Base-by-base conservation (phyloP, 2,888 invertebrate genomes). In the Pandemis cinnamomeana region DNA sequence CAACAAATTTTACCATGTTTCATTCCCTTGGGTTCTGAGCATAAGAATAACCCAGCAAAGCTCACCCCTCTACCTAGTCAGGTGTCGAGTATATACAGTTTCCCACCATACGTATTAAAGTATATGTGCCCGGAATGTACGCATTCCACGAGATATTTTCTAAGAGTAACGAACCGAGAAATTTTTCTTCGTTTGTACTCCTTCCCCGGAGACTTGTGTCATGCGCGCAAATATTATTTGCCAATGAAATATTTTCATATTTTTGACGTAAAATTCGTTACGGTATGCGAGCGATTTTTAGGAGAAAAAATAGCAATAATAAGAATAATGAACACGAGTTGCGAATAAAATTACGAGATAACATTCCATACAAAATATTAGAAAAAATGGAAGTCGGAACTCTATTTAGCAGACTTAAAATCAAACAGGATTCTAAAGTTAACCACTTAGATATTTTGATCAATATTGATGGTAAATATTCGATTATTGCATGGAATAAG, bases 141-240 rank as follows among this genome's bases (percentile, higher is more conserved):
- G 74, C 74, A 72, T 71, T 46, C 60, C 71, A 64, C 20, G 48
- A 46, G 69, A 71, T 71, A 75, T 76, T 76, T 71, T 63, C 68
- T 62, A 61, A 71, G 66, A 8, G 61, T 75, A 80, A 81, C 80
- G 80, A 81, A 80, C 81, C 76, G 81, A 60, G 69, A 78, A 78
- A 71, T 76, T 76, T 79, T 75, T 79, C 78, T 78, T 77, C 78
- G 74, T 67, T 70, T 74, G 70, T 67, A 41, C 60, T 74, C 60
- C 61, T 44, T 71, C 74, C 74, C 77, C 71, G 73, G 69, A 69
- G 79, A 70, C 73, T 76, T 76, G 64, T 76, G 78, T 76, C 77
- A 78, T 68, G 74, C 67, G 75, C 75, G 75, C 78, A 79, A 80
- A 81, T 78, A 74, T 74, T 63, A 76, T 78, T 76, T 77, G 72